phyloP scores from a whole-genome alignment of 2,888 invertebrate species.

The Vanessa cardui region DNA sequence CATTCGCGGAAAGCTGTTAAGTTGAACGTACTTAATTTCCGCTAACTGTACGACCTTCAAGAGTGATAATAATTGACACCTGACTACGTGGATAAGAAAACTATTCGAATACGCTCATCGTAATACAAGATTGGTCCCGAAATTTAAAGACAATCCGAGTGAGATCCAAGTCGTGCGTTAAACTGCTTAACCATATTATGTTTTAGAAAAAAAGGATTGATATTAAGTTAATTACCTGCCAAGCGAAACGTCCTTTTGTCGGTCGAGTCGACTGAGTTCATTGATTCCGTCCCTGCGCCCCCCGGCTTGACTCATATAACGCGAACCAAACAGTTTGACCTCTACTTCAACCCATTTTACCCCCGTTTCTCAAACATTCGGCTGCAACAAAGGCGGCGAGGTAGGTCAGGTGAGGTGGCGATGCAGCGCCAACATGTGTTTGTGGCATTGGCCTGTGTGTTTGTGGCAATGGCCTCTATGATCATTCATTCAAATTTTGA shows the following conservation, averaged over 20 bases:
- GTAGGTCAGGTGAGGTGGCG: constrained; percentile 57
- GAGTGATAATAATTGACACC: constrained; percentile 13
- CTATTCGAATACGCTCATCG: background rate
- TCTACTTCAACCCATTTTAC: constrained; percentile 39
- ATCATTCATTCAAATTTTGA: constrained; percentile 51
- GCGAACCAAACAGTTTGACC: constrained; percentile 56
- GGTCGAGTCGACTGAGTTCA: constrained; percentile 77
- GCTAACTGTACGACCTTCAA: constrained; percentile 13
- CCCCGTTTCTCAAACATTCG: constrained; percentile 41
- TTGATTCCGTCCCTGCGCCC: constrained; percentile 79
- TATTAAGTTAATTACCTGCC: constrained; percentile 80
- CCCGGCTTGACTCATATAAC: constrained; percentile 59
- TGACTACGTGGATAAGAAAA: background rate
- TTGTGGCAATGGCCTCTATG: constrained; percentile 55
- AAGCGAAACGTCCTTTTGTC: constrained; percentile 79
- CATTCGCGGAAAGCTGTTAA: constrained; percentile 18
- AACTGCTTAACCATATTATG: constrained; percentile 36
- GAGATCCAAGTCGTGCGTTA: constrained; percentile 25
- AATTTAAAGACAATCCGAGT: constrained; percentile 18
- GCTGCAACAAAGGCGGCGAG: constrained; percentile 45
- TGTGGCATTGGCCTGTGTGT: constrained; percentile 72
- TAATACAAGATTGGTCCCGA: constrained; percentile 6
- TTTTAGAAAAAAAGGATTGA: constrained; percentile 59
- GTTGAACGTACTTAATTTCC: constrained; percentile 25
- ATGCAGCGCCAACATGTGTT: constrained; percentile 71